Evolutionary conservation across 35 echinoderm and acorn worm species (phyloP).

Genomic region (Anneissia japonica): DNA sequence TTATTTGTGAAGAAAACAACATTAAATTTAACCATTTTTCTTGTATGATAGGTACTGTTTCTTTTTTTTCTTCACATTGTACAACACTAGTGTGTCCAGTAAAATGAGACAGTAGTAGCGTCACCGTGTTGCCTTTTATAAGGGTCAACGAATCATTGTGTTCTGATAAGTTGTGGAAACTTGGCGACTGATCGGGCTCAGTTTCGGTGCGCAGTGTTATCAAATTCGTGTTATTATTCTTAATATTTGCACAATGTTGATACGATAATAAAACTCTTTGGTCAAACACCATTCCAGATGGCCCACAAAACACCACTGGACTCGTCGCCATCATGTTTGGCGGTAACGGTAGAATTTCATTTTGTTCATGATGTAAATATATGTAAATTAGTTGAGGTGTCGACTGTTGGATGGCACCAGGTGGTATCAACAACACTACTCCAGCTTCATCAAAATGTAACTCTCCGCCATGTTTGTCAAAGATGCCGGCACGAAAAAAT

Average conservation of each 20-base stretch:
- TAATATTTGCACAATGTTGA: conserved; percentile 15
- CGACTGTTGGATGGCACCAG: not conserved
- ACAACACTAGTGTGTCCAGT: not conserved
- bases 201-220: not conserved
- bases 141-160: not conserved
- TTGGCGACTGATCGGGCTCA: not conserved
- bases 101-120: not conserved
- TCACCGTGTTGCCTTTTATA: not conserved
- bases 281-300: conserved; percentile 3
- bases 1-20: not conserved
- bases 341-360: not conserved
- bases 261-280: conserved; percentile 1
- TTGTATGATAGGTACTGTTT: not conserved
- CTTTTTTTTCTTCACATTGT: not conserved
- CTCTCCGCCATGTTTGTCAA: not conserved
- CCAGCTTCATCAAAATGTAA: not conserved
- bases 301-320: conserved; percentile 1
- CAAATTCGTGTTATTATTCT: not conserved
- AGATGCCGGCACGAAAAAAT: not conserved
- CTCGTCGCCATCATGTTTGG: not conserved
- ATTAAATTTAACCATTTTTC: not conserved
- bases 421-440: not conserved
- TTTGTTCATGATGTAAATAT: not conserved
- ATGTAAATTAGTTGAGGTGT: conserved; percentile 3
- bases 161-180: not conserved